Conservation (phyloP, 2,888 invertebrate genomes). For the Mythimna albipuncta region DNA sequence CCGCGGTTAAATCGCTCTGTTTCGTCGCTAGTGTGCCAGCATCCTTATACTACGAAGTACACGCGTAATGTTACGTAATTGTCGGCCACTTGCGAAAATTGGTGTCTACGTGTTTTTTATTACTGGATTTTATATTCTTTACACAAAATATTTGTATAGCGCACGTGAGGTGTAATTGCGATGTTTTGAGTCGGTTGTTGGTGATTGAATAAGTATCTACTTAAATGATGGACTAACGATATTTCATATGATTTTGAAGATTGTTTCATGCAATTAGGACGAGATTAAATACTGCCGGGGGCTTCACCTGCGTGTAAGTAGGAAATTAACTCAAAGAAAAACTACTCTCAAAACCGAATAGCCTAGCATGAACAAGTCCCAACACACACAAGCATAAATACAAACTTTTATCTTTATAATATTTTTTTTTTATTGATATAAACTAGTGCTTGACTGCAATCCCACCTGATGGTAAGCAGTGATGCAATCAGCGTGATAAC, state of each 20-base stretch:
- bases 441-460: too few relatives aligned
- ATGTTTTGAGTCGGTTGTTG: slow-evolving; percentile 14
- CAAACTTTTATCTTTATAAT: too few relatives aligned
- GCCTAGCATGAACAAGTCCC: too few relatives aligned
- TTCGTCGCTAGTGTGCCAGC: background rate
- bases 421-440: too few relatives aligned
- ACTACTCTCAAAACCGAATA: too few relatives aligned
- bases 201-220: slow-evolving; percentile 18
- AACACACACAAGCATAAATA: too few relatives aligned
- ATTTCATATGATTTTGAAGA: background rate
- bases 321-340: too few relatives aligned
- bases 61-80: slow-evolving; percentile 64
- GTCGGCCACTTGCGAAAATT: slow-evolving; percentile 64
- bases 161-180: slow-evolving; percentile 22
- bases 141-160: slow-evolving; percentile 43
- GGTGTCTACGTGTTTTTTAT: slow-evolving; percentile 58
- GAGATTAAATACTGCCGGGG: background rate
- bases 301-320: too few relatives aligned
- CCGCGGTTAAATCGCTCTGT: background rate
- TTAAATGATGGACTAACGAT: background rate
- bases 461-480: too few relatives aligned
- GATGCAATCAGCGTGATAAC: too few relatives aligned
- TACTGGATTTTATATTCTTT: slow-evolving; percentile 50
- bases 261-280: background rate
- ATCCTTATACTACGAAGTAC: slow-evolving; percentile 21